phyloP scores from a whole-genome alignment of 2,113 vertebrate species.

The Oryzias woworae region DNA sequence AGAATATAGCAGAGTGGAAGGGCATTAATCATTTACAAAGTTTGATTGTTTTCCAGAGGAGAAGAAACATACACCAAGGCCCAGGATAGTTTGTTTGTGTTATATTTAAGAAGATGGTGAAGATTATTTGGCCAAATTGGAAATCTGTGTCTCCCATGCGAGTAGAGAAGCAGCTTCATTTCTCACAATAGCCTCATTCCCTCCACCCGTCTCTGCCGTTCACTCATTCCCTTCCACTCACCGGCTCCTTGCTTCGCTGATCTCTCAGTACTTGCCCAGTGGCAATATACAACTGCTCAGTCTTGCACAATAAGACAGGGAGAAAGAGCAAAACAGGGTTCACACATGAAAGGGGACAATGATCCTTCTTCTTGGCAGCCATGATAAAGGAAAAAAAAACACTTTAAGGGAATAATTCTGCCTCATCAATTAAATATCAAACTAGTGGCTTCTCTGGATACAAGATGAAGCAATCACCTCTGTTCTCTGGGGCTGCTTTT shows the following conservation, averaged over 20 bases:
- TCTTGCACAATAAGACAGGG: constrained; percentile 82
- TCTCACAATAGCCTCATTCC: constrained; percentile 68
- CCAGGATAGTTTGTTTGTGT: constrained; percentile 77
- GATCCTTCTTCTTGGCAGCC: constrained; percentile 62
- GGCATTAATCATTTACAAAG: constrained; percentile 79
- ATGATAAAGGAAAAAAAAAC: constrained; percentile 54
- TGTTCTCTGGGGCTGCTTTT: constrained; percentile 49
- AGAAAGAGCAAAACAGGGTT: constrained; percentile 78
- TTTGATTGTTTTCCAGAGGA: constrained; percentile 81
- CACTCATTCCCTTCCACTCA: constrained; percentile 82
- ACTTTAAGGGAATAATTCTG: constrained; percentile 66
- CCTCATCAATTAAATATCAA: constrained; percentile 76
- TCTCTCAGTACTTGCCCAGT: constrained; percentile 90
- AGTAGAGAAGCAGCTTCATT: constrained; percentile 64
- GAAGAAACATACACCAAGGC: constrained; percentile 74
- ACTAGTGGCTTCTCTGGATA: constrained; percentile 53
- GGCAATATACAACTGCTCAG: constrained; percentile 90
- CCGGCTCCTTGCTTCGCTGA: constrained; percentile 81
- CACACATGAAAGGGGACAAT: constrained; percentile 73
- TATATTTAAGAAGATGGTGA: constrained; percentile 71
- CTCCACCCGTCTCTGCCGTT: constrained; percentile 51
- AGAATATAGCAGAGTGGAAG: constrained; percentile 71
- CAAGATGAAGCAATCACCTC: constrained; percentile 68
- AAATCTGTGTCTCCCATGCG: constrained; percentile 72
- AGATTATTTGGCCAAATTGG: constrained; percentile 77